Conservation (phyloP, 1,140 invertebrate species). For the Hypothenemus hampei region DNA sequence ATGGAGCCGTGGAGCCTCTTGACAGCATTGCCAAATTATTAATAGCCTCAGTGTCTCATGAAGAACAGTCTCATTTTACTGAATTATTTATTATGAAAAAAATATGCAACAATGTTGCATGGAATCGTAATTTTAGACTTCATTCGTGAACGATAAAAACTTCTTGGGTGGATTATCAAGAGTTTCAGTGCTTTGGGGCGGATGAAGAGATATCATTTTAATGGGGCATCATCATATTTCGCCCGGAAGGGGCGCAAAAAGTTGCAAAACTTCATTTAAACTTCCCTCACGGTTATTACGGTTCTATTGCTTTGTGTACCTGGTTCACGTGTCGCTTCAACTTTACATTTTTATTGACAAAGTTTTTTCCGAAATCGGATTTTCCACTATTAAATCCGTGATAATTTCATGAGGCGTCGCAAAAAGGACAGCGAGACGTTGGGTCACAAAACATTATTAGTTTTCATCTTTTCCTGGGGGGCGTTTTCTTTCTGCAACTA, state of each 20-base stretch:
- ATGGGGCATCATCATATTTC: constrained; percentile 7
- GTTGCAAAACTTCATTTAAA: constrained; percentile 12
- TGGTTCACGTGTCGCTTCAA: constrained; percentile 1
- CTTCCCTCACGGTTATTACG: constrained; percentile 8
- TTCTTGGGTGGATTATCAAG: not conserved
- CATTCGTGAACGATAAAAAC: not conserved
- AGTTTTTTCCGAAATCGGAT: constrained; percentile 7
- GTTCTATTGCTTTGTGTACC: constrained; percentile 19
- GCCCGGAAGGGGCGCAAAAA: constrained; percentile 1
- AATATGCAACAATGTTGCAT: not conserved
- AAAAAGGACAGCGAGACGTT: constrained; percentile 3
- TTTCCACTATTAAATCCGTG: too few relatives aligned
- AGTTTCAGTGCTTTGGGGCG: too few relatives aligned
- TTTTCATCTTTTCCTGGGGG: constrained; percentile 25
- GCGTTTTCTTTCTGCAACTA: constrained; percentile 19
- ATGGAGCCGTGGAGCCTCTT: constrained; percentile 1
- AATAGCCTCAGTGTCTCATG: constrained; percentile 10
- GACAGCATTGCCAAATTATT: constrained; percentile 21
- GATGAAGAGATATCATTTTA: constrained; percentile 17
- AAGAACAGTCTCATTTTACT: not conserved
- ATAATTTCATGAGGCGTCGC: not conserved
- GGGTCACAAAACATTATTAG: constrained; percentile 19
- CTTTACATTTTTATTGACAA: constrained; percentile 8
- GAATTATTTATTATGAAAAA: constrained; percentile 12
- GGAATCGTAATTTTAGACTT: not conserved